Percentiles rank a stretch among this genome's conserved stretches.
These are phyloP conservation scores for Anthrax anthrax DNA, from an alignment of 2,888 invertebrate genomes.

Conservation along the genomic window DNA sequence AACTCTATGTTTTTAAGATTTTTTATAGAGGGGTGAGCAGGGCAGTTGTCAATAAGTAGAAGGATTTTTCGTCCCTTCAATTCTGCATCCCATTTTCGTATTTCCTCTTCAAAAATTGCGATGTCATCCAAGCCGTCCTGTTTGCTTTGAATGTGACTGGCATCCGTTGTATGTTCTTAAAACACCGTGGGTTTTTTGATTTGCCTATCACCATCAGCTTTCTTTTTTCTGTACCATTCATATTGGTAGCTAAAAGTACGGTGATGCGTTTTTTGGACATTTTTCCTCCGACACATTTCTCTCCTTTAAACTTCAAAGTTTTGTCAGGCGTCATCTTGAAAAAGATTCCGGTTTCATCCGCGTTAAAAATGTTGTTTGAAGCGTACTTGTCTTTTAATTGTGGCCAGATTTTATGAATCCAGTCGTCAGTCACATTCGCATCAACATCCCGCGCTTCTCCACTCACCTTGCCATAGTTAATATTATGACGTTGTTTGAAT, in stretches of 20 bases:
- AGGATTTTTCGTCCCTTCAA: background rate
- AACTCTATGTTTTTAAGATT: background rate
- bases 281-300: background rate
- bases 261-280: background rate
- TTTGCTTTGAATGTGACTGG: background rate
- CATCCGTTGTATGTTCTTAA: background rate
- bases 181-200: background rate
- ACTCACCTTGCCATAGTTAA: background rate
- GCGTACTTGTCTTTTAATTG: background rate
- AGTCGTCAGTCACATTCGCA: background rate
- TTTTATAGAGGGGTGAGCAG: background rate
- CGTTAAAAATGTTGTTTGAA: background rate
- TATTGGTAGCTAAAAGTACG: background rate
- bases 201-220: background rate
- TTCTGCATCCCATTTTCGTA: background rate
- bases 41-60: background rate
- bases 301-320: conserved; percentile 1
- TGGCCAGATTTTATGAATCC: background rate
- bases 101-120: background rate
- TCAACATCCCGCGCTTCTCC: background rate
- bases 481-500: background rate
- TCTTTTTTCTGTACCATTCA: background rate
- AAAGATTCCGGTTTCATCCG: background rate
- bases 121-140: background rate
- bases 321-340: conserved; percentile 1